Conservation (phyloP, 2,888 invertebrate genomes). For the Drosophila ezoana region DNA sequence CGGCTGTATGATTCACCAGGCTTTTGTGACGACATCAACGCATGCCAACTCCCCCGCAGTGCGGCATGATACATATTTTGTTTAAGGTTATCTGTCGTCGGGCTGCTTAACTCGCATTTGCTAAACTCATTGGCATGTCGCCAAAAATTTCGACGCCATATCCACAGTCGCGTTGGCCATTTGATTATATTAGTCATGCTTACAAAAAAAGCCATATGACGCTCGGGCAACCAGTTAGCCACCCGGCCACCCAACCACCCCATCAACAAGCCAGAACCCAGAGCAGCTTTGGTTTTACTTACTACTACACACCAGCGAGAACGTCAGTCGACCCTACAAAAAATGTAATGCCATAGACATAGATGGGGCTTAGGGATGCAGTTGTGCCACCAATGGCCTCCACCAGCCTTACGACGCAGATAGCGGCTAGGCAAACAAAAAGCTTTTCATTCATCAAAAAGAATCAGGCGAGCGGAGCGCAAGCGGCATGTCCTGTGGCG, state of each 20-base stretch:
- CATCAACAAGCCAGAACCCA: conserved; percentile 30
- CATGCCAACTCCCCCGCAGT: conserved; percentile 33
- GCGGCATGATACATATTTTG: conserved; percentile 46
- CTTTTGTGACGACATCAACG: conserved; percentile 71
- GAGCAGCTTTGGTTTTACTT: conserved; percentile 58
- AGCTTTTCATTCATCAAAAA: conserved; percentile 83
- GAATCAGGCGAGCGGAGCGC: conserved; percentile 54
- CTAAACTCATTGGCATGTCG: conserved; percentile 72
- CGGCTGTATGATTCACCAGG: conserved; percentile 57
- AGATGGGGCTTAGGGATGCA: conserved; percentile 8
- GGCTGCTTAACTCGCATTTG: conserved; percentile 52
- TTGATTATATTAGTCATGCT: conserved; percentile 79
- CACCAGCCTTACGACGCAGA: conserved; percentile 17
- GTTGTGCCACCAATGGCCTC: not conserved
- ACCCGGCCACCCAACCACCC: conserved; percentile 16
- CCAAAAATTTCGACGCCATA: conserved; percentile 71
- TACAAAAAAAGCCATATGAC: conserved; percentile 79
- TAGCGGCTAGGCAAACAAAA: conserved; percentile 60
- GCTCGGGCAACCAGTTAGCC: conserved; percentile 44
- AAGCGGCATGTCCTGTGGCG: conserved; percentile 10
- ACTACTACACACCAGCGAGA: conserved; percentile 36
- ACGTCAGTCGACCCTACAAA: conserved; percentile 53
- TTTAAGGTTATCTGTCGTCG: conserved; percentile 60
- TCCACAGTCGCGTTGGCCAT: conserved; percentile 64
- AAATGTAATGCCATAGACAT: conserved; percentile 12